Conservation (phyloP, 2,888 invertebrate species). For the Microchrysa polita region DNA sequence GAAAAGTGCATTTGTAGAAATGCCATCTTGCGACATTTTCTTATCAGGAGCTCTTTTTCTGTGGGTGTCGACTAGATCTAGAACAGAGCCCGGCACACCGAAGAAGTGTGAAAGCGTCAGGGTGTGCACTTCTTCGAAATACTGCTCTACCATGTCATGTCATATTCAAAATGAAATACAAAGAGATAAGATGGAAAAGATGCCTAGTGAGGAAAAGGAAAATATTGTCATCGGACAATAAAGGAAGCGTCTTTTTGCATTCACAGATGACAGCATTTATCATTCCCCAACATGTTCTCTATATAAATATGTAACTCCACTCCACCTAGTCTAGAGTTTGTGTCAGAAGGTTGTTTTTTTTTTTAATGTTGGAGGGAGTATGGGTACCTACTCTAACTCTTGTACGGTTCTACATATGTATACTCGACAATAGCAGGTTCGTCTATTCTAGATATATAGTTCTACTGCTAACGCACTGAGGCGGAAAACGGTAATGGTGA, state of each 20-base stretch:
- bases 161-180: too few species aligned
- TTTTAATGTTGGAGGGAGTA: neutral
- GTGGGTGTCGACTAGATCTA: neutral
- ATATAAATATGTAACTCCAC: too few species aligned
- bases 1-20: constrained; percentile 14
- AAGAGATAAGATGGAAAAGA: too few species aligned
- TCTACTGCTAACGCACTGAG: neutral
- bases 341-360: constrained; percentile 9
- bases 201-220: neutral
- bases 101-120: too few species aligned
- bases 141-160: too few species aligned
- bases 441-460: too few species aligned
- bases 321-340: too few species aligned
- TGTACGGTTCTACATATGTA: too few species aligned
- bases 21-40: constrained; percentile 19
- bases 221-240: constrained; percentile 14
- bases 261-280: constrained; percentile 38
- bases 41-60: constrained; percentile 13
- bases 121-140: too few species aligned
- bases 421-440: too few species aligned
- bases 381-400: too few species aligned
- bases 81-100: too few species aligned
- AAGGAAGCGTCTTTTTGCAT: constrained; percentile 29
- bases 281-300: constrained; percentile 34
- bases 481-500: neutral